Conservation (phyloP, 92 coral and sea anemone genomes). For the Paragorgia papillata region DNA sequence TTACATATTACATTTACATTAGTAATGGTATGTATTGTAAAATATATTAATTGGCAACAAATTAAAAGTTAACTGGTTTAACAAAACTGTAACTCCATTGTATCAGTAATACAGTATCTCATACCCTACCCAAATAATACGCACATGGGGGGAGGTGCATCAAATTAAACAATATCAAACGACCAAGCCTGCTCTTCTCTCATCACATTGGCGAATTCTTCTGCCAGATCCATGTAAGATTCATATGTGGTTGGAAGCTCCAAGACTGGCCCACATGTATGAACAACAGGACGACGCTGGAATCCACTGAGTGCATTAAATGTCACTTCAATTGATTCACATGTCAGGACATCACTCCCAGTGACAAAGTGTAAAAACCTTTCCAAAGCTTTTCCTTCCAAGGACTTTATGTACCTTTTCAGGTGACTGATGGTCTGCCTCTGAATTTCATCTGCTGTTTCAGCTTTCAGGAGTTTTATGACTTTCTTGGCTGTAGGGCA, state of each 20-base stretch:
- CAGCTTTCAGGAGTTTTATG: slow-evolving; percentile 16
- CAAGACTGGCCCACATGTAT: slow-evolving; percentile 41
- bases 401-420: slow-evolving; percentile 40
- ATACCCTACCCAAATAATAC: no score
- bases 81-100: no score
- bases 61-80: no score
- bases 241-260: slow-evolving; percentile 46
- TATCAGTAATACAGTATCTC: no score
- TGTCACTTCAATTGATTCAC: slow-evolving; percentile 5
- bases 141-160: no score
- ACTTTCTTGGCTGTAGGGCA: slow-evolving; percentile 49
- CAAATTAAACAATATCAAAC: slow-evolving; percentile 39
- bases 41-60: no score
- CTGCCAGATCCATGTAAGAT: slow-evolving; percentile 26
- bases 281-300: slow-evolving; percentile 36
- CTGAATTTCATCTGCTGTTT: slow-evolving; percentile 26
- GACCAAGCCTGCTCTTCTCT: slow-evolving; percentile 42
- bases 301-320: slow-evolving; percentile 27
- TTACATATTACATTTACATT: no score
- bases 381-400: slow-evolving; percentile 34
- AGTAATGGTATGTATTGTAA: no score
- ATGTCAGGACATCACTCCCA: slow-evolving; percentile 34
- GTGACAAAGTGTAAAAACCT: slow-evolving; percentile 42
- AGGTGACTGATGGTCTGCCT: slow-evolving; percentile 30
- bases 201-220: slow-evolving; percentile 37